A percentile compares a stretch with the other conserved stretches of the same genome.
phyloP scores from a whole-genome alignment of 2,113 vertebrate genomes.

The Leptosomus discolor region DNA sequence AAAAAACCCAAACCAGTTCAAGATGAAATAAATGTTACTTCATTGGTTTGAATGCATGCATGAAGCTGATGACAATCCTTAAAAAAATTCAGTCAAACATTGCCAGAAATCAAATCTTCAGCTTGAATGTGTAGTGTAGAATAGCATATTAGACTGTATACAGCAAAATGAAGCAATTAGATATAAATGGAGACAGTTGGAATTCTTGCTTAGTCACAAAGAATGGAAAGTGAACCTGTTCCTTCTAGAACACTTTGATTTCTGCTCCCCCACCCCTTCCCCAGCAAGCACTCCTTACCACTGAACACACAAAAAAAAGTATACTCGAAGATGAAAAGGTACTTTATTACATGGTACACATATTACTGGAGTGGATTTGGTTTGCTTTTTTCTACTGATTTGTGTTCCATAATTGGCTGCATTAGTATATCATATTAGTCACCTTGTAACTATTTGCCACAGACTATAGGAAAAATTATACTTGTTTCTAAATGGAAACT shows the following conservation, averaged over 20 bases:
- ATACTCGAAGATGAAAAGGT: not conserved
- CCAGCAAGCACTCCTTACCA: not conserved
- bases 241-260: not conserved
- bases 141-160: not conserved
- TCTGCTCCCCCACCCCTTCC: accelerated
- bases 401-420: not conserved
- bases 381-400: not conserved
- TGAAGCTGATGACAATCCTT: not conserved
- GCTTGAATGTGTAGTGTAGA: not conserved
- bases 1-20: not conserved
- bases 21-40: not conserved
- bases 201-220: not conserved
- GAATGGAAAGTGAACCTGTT: not conserved
- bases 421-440: not conserved
- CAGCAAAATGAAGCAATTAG: not conserved
- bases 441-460: not conserved
- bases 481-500: not conserved
- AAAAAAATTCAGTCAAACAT: not conserved
- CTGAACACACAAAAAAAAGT: not conserved
- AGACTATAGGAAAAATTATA: not conserved
- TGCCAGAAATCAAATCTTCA: not conserved
- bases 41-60: not conserved
- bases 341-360: not conserved
- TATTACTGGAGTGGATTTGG: not conserved
- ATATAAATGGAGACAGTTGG: not conserved